Evolutionary conservation across 1,140 invertebrate genomes (phyloP).

Genomic region (Drosophila nigromelanica): DNA sequence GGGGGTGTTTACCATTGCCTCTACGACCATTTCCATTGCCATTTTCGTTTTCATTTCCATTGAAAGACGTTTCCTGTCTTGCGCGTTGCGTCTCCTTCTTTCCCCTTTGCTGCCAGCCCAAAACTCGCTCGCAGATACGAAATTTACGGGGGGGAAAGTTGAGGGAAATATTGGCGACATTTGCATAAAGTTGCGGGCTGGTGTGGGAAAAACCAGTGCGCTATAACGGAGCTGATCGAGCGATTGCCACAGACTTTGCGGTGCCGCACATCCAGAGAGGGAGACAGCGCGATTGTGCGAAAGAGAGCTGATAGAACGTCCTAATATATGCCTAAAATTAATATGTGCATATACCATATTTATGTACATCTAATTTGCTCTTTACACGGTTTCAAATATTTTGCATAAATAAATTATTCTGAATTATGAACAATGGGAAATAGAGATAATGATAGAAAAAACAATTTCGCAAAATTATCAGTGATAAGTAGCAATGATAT

Average conservation of each 20-base stretch:
- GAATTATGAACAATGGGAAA: no score
- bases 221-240: background rate
- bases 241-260: constrained; percentile 20
- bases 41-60: constrained; percentile 78
- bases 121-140: background rate
- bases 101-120: background rate
- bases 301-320: background rate
- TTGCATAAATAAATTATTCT: no score
- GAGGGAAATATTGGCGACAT: background rate
- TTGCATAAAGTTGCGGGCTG: background rate
- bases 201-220: no score
- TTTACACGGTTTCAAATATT: no score
- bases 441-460: no score
- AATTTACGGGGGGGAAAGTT: background rate
- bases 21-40: constrained; percentile 54
- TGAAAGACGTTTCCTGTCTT: constrained; percentile 75
- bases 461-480: no score
- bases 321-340: no score
- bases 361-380: no score
- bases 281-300: background rate
- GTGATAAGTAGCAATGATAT: no score
- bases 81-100: background rate
- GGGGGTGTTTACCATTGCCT: background rate
- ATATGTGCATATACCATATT: no score
- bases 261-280: constrained; percentile 3